Conservation (phyloP, 2,797 vertebrate species). For the Coracias cyanogaster region DNA sequence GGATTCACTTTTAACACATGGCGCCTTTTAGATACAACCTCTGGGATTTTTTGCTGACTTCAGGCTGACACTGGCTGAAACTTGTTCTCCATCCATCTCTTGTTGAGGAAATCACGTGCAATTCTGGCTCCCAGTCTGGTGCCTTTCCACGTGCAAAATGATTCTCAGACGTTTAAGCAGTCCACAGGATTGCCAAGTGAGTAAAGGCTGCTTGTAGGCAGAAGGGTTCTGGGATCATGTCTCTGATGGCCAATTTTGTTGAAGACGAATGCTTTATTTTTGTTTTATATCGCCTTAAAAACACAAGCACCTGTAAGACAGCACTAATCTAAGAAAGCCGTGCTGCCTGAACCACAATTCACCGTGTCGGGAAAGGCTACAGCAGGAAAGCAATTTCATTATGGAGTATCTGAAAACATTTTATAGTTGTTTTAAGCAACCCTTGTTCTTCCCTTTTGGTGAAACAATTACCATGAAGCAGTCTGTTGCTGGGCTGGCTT, state of each 20-base stretch:
- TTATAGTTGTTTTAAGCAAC: background rate
- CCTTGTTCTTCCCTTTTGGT: background rate
- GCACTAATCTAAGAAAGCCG: background rate
- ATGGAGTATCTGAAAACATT: background rate
- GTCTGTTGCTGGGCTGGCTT: background rate
- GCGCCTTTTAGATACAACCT: rapidly evolving
- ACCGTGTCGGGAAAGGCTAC: background rate
- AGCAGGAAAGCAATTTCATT: background rate
- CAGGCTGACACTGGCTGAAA: background rate
- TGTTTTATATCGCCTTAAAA: background rate
- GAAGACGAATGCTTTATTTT: constrained; percentile 23
- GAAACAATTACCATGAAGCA: constrained; percentile 2
- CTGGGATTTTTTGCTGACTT: background rate
- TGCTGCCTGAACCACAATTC: background rate
- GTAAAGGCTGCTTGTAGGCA: background rate
- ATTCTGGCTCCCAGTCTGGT: background rate
- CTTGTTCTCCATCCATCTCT: background rate
- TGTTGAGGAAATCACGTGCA: rapidly evolving
- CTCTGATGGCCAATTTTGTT: background rate
- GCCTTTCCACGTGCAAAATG: background rate
- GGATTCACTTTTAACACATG: background rate
- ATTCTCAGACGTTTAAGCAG: background rate
- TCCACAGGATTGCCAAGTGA: background rate
- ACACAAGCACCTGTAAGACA: background rate
- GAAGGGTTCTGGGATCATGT: background rate